phyloP scores from a whole-genome alignment of 2,797 vertebrate genomes.

The Todus mexicanus region DNA sequence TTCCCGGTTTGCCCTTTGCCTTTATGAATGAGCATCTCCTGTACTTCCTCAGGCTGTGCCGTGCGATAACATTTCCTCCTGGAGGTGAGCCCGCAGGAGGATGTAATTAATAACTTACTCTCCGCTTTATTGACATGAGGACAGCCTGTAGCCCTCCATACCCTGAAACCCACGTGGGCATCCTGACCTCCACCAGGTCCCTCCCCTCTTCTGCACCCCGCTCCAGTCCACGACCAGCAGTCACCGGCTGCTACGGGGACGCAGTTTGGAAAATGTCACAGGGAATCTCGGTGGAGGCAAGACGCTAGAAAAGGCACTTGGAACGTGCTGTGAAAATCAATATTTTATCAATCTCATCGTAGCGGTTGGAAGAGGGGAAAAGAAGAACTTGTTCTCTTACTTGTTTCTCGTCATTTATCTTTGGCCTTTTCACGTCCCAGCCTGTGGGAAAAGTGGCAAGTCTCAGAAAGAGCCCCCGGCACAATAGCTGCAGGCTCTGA shows the following conservation, averaged over 20 bases:
- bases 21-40: neutral
- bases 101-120: neutral
- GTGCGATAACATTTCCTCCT: neutral
- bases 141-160: neutral
- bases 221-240: neutral
- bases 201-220: neutral
- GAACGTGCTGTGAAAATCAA: neutral
- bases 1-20: neutral
- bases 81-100: neutral
- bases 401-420: neutral
- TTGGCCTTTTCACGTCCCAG: neutral
- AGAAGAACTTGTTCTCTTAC: neutral
- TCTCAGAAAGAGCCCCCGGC: neutral
- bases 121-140: neutral
- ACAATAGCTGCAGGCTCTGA: neutral
- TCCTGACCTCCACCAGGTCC: neutral
- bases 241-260: neutral
- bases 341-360: neutral
- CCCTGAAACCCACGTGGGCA: neutral
- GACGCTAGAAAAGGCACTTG: neutral
- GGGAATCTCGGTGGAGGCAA: neutral
- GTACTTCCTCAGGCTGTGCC: neutral
- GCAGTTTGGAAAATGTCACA: accelerated
- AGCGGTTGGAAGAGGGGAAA: neutral
- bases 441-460: neutral